Evolutionary conservation across 1,140 invertebrate species (phyloP), one percentile per base, ranked within the genome.

Genomic region (Cotesia chilonis): DNA sequence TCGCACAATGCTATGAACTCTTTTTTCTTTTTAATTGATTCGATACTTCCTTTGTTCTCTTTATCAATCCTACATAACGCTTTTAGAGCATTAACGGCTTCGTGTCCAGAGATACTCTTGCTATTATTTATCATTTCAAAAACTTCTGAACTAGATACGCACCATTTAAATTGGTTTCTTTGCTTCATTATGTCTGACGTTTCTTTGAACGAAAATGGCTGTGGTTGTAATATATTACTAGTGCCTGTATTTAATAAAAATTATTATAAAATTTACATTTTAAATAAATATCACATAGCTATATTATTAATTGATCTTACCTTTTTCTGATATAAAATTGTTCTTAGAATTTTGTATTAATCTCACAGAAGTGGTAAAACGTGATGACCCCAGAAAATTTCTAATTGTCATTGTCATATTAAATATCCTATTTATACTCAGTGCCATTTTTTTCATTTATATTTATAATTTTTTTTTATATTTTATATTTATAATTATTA

Each of bases 1-100:
- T 81, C 77, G 72, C 88, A 90, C 3, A 90, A 69, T n/a, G 82
- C 75, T 55, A 80, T 74, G 80, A 90, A 89, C 74, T 84, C 81
- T 61, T 17, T 6, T 57, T 59, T 20, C 72, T n/a, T n/a, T 20
- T 17, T 4, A 70, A 65, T 65, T n/a, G 35, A 72, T 7, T n/a
- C 59, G 7, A 7, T 47, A 37, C 9, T 28, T 37, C 47, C 5
- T 12, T 63, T 14, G 1, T 35, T 14, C 7, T 57, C 0, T 10
- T 61, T 74, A 4, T 28, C 4, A 2, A 9, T 0, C 12, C 12
- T 4, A 52, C 59, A 59, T 54, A 80, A 54, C 4, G 0, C 2
- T 38, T 20, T 0, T 2, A 80, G 12, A n/a, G 17, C 28, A 3
- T 12, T 0, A 14, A 76, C 1, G 12, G 68, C 72, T 9, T 75